Percentiles rank a stretch among this genome's conserved stretches.
Conservation (phyloP, 2,888 invertebrate genomes). For the Sphaeridia pumilis region DNA sequence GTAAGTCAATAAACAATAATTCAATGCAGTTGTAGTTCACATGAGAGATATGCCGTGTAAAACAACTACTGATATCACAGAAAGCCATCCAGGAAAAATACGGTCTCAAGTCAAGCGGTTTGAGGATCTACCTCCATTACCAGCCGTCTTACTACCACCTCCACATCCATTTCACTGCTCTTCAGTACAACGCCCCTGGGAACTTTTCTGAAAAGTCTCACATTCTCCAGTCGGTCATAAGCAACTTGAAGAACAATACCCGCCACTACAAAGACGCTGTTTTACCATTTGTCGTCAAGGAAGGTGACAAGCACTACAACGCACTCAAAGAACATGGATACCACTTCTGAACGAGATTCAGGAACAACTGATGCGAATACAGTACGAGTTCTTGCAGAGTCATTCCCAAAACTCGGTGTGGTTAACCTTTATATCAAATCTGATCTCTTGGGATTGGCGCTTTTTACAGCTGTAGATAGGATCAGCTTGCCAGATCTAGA, state of each 20-base stretch:
- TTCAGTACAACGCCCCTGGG: slow-evolving; percentile 66
- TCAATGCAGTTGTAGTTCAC: too few relatives aligned
- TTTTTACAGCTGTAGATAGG: too few relatives aligned
- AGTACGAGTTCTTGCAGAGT: slow-evolving; percentile 32
- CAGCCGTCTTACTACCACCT: slow-evolving; percentile 95
- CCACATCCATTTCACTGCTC: slow-evolving; percentile 80
- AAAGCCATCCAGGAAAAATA: slow-evolving; percentile 65
- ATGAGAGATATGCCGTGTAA: too few relatives aligned
- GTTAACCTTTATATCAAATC: slow-evolving; percentile 23
- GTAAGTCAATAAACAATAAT: too few relatives aligned
- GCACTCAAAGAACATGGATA: slow-evolving; percentile 51
- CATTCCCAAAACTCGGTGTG: slow-evolving; percentile 31
- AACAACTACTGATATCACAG: slow-evolving; percentile 41
- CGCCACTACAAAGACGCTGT: slow-evolving; percentile 75
- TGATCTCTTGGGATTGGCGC: too few relatives aligned
- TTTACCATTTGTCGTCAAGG: slow-evolving; percentile 65
- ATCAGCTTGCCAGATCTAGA: slow-evolving; percentile 16
- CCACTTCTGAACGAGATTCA: slow-evolving; percentile 38
- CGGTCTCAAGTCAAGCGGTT: slow-evolving; percentile 53
- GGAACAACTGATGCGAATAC: too few relatives aligned
- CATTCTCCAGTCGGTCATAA: slow-evolving; percentile 73
- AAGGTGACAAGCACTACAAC: slow-evolving; percentile 60
- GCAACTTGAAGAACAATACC: slow-evolving; percentile 68
- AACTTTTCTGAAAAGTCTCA: slow-evolving; percentile 66
- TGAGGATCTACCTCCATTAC: slow-evolving; percentile 83